phyloP scores from a whole-genome alignment of 2,888 invertebrate species.

The Xanthia icteritia region DNA sequence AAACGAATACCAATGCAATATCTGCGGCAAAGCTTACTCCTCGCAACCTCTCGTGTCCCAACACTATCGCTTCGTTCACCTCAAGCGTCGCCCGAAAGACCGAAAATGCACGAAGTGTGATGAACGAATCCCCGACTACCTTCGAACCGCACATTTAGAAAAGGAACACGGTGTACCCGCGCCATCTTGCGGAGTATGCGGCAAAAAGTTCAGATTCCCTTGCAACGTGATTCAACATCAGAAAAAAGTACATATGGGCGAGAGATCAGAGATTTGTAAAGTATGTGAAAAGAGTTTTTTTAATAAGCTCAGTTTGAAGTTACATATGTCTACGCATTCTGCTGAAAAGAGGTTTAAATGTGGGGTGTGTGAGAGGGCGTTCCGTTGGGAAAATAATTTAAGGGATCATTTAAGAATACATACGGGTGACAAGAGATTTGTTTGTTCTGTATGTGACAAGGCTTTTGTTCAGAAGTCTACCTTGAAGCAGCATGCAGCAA shows the following conservation, averaged over 20 bases:
- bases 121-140: slow-evolving; percentile 70
- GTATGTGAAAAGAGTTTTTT: slow-evolving; percentile 87
- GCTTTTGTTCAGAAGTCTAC: slow-evolving; percentile 84
- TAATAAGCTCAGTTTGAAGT: slow-evolving; percentile 68
- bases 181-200: slow-evolving; percentile 78
- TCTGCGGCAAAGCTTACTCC: slow-evolving; percentile 72
- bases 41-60: slow-evolving; percentile 77
- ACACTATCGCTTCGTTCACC: slow-evolving; percentile 78
- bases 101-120: slow-evolving; percentile 77
- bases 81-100: slow-evolving; percentile 73
- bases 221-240: slow-evolving; percentile 76
- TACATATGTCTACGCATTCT: slow-evolving; percentile 70
- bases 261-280: slow-evolving; percentile 81
- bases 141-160: slow-evolving; percentile 77
- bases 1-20: slow-evolving; percentile 72
- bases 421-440: slow-evolving; percentile 80
- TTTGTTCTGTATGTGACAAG: slow-evolving; percentile 81
- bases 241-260: slow-evolving; percentile 78
- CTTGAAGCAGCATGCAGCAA: slow-evolving; percentile 79
- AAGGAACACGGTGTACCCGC: slow-evolving; percentile 77
- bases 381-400: slow-evolving; percentile 72
- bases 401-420: slow-evolving; percentile 72
- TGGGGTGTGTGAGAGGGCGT: slow-evolving; percentile 63
- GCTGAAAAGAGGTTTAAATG: slow-evolving; percentile 68
- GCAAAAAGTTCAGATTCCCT: slow-evolving; percentile 77